Conservation (phyloP, 2,888 invertebrate genomes). For the Gymnocheta viridis region DNA sequence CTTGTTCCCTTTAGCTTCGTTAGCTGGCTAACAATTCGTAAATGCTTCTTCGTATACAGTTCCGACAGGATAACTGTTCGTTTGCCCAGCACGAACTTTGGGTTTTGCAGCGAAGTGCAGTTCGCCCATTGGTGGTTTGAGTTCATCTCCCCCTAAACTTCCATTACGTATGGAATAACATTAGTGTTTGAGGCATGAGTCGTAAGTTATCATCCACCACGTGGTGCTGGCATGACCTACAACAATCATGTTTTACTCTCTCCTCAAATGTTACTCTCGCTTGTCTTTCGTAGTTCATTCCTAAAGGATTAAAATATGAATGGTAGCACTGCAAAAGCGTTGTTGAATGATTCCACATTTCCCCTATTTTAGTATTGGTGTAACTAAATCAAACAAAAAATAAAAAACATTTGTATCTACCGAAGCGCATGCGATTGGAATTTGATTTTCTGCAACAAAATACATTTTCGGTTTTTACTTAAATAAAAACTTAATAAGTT, state of each 20-base stretch:
- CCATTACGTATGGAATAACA: slow-evolving; percentile 51
- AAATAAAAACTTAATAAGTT: background rate
- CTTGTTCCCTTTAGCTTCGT: slow-evolving; percentile 55
- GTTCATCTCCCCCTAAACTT: background rate
- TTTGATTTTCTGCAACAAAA: background rate
- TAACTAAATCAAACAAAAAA: background rate
- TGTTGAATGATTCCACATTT: slow-evolving; percentile 43
- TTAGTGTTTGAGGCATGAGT: slow-evolving; percentile 59
- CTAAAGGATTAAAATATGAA: slow-evolving; percentile 24
- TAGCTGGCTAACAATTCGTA: slow-evolving; percentile 33
- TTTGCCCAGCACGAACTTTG: slow-evolving; percentile 65
- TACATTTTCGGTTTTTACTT: background rate
- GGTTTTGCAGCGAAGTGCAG: slow-evolving; percentile 64
- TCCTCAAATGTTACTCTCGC: background rate
- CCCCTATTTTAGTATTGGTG: slow-evolving; percentile 31
- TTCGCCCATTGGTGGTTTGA: slow-evolving; percentile 74
- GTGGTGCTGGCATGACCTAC: slow-evolving; percentile 70
- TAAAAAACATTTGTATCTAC: background rate
- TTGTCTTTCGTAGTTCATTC: background rate
- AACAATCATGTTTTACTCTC: slow-evolving; percentile 5
- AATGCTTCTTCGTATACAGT: background rate
- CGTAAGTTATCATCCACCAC: slow-evolving; percentile 75
- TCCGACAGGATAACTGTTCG: slow-evolving; percentile 51
- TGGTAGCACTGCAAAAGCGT: slow-evolving; percentile 13
- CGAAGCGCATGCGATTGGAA: slow-evolving; percentile 22